A percentile compares a stretch with the other conserved stretches of the same genome.
Conservation (phyloP, 2,797 vertebrate species). For the Eulemur rubriventer region DNA sequence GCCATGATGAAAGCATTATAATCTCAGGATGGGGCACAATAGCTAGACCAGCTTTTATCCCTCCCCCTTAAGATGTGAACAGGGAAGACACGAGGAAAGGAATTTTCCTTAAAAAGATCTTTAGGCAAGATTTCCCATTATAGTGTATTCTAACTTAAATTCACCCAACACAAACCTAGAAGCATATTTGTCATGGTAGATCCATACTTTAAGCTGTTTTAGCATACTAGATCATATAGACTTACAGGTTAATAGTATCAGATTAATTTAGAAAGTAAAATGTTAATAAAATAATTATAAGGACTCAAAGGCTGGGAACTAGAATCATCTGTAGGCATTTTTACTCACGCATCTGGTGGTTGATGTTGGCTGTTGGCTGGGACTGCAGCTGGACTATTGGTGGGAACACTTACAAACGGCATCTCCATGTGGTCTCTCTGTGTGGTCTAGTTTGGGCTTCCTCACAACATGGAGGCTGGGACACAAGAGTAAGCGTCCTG, state of each 20-base stretch:
- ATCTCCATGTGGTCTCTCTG: not conserved
- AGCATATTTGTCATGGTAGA: not conserved
- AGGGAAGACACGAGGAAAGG: not conserved
- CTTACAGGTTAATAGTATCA: not conserved
- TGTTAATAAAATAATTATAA: not conserved
- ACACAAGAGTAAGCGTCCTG: not conserved
- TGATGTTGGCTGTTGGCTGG: not conserved
- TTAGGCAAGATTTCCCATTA: slow-evolving; percentile 15
- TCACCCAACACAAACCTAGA: not conserved
- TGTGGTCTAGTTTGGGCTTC: not conserved
- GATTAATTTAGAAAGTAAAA: not conserved
- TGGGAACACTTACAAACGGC: not conserved
- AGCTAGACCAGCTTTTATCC: not conserved
- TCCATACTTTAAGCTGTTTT: not conserved
- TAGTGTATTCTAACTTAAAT: not conserved
- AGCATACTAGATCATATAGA: not conserved
- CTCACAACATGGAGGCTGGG: not conserved
- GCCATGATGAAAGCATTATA: slow-evolving; percentile 43
- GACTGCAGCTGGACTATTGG: not conserved
- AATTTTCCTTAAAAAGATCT: not conserved
- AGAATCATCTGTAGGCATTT: not conserved
- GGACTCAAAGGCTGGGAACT: not conserved
- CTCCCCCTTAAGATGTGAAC: slow-evolving; percentile 14
- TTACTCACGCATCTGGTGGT: not conserved
- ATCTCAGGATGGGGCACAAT: slow-evolving; percentile 38